Evolutionary conservation across 2,888 invertebrate genomes (phyloP).

Genomic region (Cataglyphis rosenhaueri): DNA sequence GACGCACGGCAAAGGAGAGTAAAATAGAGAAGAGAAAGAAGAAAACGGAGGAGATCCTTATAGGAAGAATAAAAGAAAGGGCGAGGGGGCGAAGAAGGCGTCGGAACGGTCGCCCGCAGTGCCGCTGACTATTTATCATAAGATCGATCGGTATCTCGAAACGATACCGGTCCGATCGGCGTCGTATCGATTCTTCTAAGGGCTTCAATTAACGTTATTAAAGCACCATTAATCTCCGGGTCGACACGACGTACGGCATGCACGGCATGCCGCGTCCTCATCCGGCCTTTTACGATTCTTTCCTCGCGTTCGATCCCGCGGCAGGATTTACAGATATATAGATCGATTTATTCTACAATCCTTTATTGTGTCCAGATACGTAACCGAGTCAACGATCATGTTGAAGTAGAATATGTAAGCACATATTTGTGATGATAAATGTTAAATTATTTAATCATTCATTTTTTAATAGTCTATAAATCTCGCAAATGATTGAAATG

Average conservation of each 20-base stretch:
- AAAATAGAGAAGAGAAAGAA: conserved; percentile 51
- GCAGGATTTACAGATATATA: conserved; percentile 57
- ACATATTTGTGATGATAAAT: neutral
- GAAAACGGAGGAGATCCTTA: conserved; percentile 57
- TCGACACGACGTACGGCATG: conserved; percentile 78
- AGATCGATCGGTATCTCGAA: conserved; percentile 85
- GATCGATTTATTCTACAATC: conserved; percentile 58
- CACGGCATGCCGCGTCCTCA: conserved; percentile 76
- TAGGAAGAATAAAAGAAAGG: conserved; percentile 67
- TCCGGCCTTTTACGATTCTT: conserved; percentile 66
- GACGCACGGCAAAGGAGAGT: conserved; percentile 19
- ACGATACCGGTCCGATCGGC: conserved; percentile 81
- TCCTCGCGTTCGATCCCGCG: conserved; percentile 55
- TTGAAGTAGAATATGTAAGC: neutral
- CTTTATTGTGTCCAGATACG: conserved; percentile 57
- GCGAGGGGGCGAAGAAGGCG: conserved; percentile 77
- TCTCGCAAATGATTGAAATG: neutral
- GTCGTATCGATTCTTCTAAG: conserved; percentile 84
- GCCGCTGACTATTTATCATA: conserved; percentile 85
- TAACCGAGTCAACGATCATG: neutral
- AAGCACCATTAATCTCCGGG: conserved; percentile 84
- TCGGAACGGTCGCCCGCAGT: conserved; percentile 84
- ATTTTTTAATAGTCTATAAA: neutral
- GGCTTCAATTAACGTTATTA: conserved; percentile 85
- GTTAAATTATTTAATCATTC: neutral